A percentile compares a stretch with the other conserved stretches of the same genome.
Conservation (phyloP, 1,140 invertebrate genomes). For the Aphaenogaster rudis region DNA sequence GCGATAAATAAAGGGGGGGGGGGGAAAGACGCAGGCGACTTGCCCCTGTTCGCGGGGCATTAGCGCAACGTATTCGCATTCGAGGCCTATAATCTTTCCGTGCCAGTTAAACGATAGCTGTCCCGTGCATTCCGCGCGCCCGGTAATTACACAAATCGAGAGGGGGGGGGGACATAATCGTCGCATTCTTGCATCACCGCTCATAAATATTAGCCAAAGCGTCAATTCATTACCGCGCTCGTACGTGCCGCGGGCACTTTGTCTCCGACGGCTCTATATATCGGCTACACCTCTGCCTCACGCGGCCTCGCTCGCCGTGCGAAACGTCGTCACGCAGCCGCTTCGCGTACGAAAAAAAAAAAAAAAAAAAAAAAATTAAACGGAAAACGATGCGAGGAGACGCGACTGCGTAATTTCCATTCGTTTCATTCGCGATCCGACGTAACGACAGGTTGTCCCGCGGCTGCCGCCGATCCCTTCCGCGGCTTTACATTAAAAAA, state of each 20-base stretch:
- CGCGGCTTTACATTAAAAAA: constrained; percentile 20
- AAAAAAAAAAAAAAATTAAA: neutral
- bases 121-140: constrained; percentile 44
- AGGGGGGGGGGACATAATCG: constrained; percentile 21
- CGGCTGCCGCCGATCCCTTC: constrained; percentile 1
- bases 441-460: constrained; percentile 47
- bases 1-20: neutral
- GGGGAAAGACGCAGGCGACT: neutral
- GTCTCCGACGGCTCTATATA: constrained; percentile 35
- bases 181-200: constrained; percentile 42
- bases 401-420: constrained; percentile 38
- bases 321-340: constrained; percentile 34
- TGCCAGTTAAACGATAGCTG: constrained; percentile 55
- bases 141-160: constrained; percentile 64
- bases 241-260: constrained; percentile 33
- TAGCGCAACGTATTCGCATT: constrained; percentile 36
- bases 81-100: constrained; percentile 49
- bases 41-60: neutral
- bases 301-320: constrained; percentile 21
- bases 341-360: neutral
- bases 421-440: constrained; percentile 29
- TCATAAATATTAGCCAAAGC: constrained; percentile 62
- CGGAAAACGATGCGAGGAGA: neutral
- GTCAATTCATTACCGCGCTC: constrained; percentile 65
- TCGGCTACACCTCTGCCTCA: constrained; percentile 40